phyloP scores from a whole-genome alignment of 2,888 invertebrate species.

The Charanyca ferruginea region DNA sequence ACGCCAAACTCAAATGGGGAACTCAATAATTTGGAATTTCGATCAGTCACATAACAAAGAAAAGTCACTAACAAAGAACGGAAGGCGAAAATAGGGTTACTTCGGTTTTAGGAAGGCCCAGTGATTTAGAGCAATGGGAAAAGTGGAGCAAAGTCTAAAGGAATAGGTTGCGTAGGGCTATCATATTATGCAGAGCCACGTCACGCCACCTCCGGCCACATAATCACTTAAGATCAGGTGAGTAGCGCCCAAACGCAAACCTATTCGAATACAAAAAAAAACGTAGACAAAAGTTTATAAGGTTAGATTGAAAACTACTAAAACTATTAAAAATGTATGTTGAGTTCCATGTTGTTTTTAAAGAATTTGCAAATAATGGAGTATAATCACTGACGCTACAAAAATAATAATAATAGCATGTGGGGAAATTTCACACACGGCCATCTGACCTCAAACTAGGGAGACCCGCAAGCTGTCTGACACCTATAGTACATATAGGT shows the following conservation, averaged over 20 bases:
- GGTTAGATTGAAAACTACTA: too few species aligned
- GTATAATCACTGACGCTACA: constrained; percentile 25
- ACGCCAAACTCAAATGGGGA: constrained; percentile 31
- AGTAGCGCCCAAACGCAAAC: too few species aligned
- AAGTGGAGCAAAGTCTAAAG: constrained; percentile 18
- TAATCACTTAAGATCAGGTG: too few species aligned
- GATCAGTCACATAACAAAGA: constrained; percentile 43
- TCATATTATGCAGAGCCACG: background rate
- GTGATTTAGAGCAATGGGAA: constrained; percentile 38
- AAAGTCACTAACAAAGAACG: constrained; percentile 45
- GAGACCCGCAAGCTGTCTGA: too few species aligned
- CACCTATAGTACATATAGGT: too few species aligned
- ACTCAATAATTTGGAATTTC: constrained; percentile 47
- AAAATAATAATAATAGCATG: constrained; percentile 41
- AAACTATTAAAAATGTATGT: too few species aligned
- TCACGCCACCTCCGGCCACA: too few species aligned
- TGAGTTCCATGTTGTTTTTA: constrained; percentile 7
- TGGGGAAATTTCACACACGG: too few species aligned
- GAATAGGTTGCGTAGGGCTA: constrained; percentile 3
- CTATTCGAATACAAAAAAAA: background rate
- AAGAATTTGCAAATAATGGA: constrained; percentile 30
- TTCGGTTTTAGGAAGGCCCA: constrained; percentile 27
- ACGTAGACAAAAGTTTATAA: too few species aligned
- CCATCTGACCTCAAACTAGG: too few species aligned
- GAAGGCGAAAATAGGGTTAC: constrained; percentile 30